Base-by-base conservation (phyloP, 2,113 vertebrate genomes). In the Oryzias javanicus region DNA sequence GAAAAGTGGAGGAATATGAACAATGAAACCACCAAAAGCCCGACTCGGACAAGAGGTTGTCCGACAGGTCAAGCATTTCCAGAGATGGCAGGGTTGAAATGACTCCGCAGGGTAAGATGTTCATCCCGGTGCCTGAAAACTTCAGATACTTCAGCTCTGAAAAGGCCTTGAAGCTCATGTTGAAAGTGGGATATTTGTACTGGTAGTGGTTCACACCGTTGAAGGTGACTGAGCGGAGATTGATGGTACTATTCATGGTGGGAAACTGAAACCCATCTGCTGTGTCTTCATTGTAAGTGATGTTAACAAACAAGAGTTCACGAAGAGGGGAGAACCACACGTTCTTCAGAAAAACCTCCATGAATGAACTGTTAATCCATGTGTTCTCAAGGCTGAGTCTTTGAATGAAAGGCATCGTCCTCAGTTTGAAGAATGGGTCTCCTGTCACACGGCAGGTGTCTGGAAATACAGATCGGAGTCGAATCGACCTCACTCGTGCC, bases 21-120 rank as follows among this genome's bases (percentile, higher is more conserved):
- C 86, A 90, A 0, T 4, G 3, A 19, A 42, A 46, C 86, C 84
- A 87, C 89, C 88, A 90, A 51, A 91, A 89, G 14, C 88, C 89
- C 0, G 8, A 22, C 3, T 88, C 84, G 1, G 59, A 12, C 27
- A 89, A 42, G 16, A 90, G 84, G 59, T 90, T 90, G 62, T 89
- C 71, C 0, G 88, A 85, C 6, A 90, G 57, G 4, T 89, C 88
- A 6, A 90, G 70, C 0, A 57, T 77, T n/a, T 87, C 66, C 19
- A 90, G 67, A 1, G 78, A 77, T 0, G 80, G 81, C n/a, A 90
- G 53, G 25, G 41, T 60, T 14, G 87, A 84, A 0, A 90, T 48
- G 14, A 87, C 19, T 47, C 78, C 70, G 22, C 83, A 89, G 15
- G 89, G 89, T 15, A 80, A 75, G 56, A 89, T 89, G 51, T 88